Evolutionary conservation across 2,888 invertebrate species (phyloP), one percentile per base, ranked within the genome.

Genomic region (Argyra leucocephala): DNA sequence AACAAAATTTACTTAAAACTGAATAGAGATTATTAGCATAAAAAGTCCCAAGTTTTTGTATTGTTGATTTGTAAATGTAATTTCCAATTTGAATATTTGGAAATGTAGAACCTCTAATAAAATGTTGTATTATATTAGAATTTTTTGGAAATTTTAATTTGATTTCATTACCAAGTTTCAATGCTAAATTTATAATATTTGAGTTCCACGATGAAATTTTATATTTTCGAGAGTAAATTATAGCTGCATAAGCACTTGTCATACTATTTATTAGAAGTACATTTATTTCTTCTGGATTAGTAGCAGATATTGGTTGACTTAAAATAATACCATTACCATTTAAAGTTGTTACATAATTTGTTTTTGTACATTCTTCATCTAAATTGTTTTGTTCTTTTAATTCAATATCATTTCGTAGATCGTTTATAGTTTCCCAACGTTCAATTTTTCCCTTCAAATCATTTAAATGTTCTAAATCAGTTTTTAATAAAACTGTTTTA

Each of bases 21-120:
- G 9, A 2, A 18, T n/a, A 48, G 18, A 48, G 5, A n/a, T 48
- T n/a, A 5, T 48, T 48, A 12, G n/a, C n/a, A 3, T 48, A 9
- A 15, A 48, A 48, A 15, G 5, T 18, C 5, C 48, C 48, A 15
- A 48, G 2, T 18, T 18, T 5, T 48, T 48, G 12, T 0, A 86
- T 82, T 57, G 79, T 76, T 10, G 86, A 78, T 24, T 80, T 76
- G 71, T 81, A 86, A 6, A 81, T 81, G 71, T 82, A 83, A 68
- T 80, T 79, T 36, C 87, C 87, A 66, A 88, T 80, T 57, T 81
- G 79, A 66, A 88, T 82, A 72, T 83, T 84, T 0, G 87, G 87
- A 70, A 88, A 82, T 62, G 84, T 80, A 71, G 85, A 62, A 82
- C 79, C 0, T n/a, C n/a, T n/a, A 86, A 65, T 62, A 78, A n/a